phyloP scores from a whole-genome alignment of 2,113 vertebrate genomes.

The Nipponia nippon region DNA sequence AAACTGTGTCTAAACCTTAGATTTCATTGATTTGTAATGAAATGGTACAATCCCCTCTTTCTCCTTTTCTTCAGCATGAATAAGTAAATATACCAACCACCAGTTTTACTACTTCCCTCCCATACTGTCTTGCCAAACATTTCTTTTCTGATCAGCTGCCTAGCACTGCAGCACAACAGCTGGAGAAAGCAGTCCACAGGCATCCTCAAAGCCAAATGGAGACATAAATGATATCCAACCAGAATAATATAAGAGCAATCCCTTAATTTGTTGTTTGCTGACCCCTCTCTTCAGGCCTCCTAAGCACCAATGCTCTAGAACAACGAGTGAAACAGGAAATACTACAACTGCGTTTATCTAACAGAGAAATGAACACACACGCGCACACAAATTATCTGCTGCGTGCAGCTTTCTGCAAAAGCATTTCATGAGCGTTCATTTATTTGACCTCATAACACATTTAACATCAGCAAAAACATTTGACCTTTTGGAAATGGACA shows the following conservation, averaged over 20 bases:
- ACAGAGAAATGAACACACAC: not conserved
- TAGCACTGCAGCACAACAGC: not conserved
- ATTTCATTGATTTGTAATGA: not conserved
- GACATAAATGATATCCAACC: not conserved
- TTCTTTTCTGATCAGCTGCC: not conserved
- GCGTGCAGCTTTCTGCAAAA: not conserved
- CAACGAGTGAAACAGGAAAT: not conserved
- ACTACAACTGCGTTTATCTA: not conserved
- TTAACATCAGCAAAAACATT: not conserved
- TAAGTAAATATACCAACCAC: not conserved
- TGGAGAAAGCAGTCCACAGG: not conserved
- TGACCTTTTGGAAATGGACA: not conserved
- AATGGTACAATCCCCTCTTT: not conserved
- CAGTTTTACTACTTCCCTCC: not conserved
- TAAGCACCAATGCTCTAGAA: not conserved
- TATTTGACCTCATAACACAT: constrained; percentile 8
- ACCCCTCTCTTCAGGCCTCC: not conserved
- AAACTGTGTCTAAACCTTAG: not conserved
- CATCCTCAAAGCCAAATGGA: not conserved
- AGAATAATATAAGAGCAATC: not conserved
- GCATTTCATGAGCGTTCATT: not conserved
- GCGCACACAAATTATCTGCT: not conserved
- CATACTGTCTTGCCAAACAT: not conserved
- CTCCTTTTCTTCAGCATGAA: not conserved
- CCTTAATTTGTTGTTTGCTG: not conserved